These are phyloP conservation scores for Hydrolagus affinis DNA, from an alignment of 2,113 vertebrate species.

Conservation along the genomic window DNA sequence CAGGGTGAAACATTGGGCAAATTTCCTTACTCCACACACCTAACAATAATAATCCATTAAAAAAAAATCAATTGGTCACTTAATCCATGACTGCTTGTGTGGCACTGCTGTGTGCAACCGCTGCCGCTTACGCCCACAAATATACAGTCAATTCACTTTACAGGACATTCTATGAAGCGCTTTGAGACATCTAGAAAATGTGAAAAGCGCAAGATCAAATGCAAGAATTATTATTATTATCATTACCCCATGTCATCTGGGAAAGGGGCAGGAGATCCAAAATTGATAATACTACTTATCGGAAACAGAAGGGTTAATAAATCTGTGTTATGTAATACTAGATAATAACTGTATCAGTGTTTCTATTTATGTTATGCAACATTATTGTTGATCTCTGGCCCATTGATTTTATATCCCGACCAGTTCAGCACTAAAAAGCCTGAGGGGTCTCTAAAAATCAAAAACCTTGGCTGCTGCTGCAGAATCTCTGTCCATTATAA, in stretches of 20 bases:
- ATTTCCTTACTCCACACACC: too few species aligned
- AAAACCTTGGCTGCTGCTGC: conserved; percentile 29
- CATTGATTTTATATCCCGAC: conserved; percentile 29
- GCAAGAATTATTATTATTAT: too few species aligned
- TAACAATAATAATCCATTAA: too few species aligned
- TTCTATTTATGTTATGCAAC: not conserved
- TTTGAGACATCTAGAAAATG: too few species aligned
- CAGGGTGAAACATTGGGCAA: too few species aligned
- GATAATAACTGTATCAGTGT: conserved; percentile 16
- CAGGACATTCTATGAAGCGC: too few species aligned
- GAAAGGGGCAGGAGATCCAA: not conserved
- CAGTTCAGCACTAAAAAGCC: conserved; percentile 23
- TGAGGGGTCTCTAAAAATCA: conserved; percentile 15
- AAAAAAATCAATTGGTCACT: too few species aligned
- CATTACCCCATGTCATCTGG: not conserved
- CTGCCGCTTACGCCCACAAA: not conserved
- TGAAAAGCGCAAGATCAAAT: too few species aligned
- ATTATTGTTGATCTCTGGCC: conserved; percentile 26
- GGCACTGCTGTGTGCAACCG: too few species aligned
- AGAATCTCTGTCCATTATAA: conserved; percentile 30
- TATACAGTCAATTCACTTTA: too few species aligned
- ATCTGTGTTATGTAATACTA: not conserved
- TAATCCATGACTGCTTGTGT: not conserved
- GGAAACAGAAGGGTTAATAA: too few species aligned
- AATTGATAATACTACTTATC: not conserved